phyloP scores from a whole-genome alignment of 2,113 vertebrate species.

The Hippocampus guttulatus region DNA sequence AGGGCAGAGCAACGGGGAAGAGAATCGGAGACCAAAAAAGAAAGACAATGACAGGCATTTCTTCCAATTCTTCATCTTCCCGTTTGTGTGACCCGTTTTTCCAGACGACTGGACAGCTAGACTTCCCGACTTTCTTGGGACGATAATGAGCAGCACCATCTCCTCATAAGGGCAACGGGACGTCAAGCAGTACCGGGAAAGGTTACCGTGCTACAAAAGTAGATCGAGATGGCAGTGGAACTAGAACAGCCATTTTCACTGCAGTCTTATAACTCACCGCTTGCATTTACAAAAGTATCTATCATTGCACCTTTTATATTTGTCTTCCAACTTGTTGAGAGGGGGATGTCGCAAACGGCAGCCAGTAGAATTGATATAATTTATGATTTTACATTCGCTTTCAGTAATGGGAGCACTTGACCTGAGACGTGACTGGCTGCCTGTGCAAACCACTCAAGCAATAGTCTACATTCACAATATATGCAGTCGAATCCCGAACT shows the following conservation, averaged over 20 bases:
- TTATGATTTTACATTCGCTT: constrained; percentile 15
- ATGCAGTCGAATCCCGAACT: neutral
- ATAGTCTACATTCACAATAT: neutral
- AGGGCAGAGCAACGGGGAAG: constrained; percentile 44
- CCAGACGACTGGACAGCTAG: constrained; percentile 1
- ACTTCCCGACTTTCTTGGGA: constrained; percentile 7
- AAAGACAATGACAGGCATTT: constrained; percentile 4
- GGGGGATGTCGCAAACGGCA: constrained; percentile 2
- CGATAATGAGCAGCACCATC: constrained; percentile 25
- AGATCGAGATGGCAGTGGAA: neutral
- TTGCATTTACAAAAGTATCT: constrained; percentile 21
- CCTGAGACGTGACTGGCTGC: neutral
- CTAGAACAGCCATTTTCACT: constrained; percentile 27
- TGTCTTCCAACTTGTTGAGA: constrained; percentile 12
- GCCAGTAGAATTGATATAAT: constrained; percentile 3
- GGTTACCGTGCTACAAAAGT: neutral
- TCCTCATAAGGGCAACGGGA: constrained; percentile 20
- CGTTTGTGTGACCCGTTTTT: constrained; percentile 14
- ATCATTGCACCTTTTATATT: constrained; percentile 18
- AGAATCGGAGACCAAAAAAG: constrained; percentile 16
- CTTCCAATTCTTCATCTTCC: constrained; percentile 9
- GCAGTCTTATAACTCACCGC: constrained; percentile 15
- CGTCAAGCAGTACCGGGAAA: constrained; percentile 13
- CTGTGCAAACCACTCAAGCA: neutral
- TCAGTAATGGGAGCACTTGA: neutral